These are phyloP conservation scores for human (Homo sapiens) DNA, from an alignment of 2,113 vertebrate species.

Conservation along the genomic window DNA sequence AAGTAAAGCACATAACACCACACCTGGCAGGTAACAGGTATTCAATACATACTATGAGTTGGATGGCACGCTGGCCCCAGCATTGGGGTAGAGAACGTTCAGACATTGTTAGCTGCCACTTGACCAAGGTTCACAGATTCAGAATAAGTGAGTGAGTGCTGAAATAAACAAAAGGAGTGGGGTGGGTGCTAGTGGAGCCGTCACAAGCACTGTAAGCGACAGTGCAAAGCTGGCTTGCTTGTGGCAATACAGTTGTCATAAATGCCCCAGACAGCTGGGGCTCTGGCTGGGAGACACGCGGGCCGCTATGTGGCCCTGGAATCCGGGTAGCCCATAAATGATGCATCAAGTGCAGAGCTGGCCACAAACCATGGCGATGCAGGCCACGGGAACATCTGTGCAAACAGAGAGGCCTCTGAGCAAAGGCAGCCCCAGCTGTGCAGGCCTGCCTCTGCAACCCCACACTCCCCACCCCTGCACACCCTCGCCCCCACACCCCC, in stretches of 20 bases:
- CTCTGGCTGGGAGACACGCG: not conserved
- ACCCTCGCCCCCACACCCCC: not conserved
- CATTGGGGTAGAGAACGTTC: fast-evolving
- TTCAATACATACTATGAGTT: fast-evolving
- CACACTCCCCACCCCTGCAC: fast-evolving
- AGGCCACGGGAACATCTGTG: not conserved
- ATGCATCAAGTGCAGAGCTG: not conserved
- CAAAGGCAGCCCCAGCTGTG: not conserved
- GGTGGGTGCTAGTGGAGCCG: fast-evolving
- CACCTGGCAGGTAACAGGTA: fast-evolving
- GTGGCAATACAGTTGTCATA: too few species aligned
- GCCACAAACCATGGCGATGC: fast-evolving
- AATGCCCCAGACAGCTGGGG: not conserved
- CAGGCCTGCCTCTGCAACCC: not conserved
- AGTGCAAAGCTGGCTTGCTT: not conserved
- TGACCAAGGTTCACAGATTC: not conserved
- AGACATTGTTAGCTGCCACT: fast-evolving
- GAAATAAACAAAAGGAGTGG: fast-evolving
- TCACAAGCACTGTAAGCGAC: fast-evolving
- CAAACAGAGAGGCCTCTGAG: not conserved
- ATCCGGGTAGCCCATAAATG: not conserved
- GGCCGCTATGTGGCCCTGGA: not conserved
- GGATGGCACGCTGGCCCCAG: not conserved
- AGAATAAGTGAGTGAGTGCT: fast-evolving
- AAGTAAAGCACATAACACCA: fast-evolving